A percentile compares a stretch with the other conserved stretches of the same genome.
phyloP scores from a whole-genome alignment of 37 sponge, comb jelly and placozoan genomes.

The Ephydatia muelleri region DNA sequence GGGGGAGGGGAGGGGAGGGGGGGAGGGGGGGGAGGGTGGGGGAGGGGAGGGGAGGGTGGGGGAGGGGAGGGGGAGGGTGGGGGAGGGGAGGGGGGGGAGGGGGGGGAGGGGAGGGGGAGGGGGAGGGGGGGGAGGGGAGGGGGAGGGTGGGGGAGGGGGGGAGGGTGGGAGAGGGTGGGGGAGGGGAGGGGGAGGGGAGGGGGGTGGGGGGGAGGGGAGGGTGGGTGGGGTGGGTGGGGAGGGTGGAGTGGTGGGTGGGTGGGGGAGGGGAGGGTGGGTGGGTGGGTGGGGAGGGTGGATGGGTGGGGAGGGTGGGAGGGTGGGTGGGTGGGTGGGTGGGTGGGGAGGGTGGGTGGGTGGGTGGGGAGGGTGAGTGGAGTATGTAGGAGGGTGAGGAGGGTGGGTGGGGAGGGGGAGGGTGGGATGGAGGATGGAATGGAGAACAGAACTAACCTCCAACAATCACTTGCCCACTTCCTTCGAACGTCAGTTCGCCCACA shows the following conservation, averaged over 20 bases:
- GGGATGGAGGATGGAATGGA: neutral
- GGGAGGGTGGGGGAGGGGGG: neutral
- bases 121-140: too few species aligned
- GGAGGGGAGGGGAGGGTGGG: too few species aligned
- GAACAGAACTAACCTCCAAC: constrained; percentile 46
- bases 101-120: neutral
- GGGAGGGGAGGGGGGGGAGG: too few species aligned
- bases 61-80: neutral
- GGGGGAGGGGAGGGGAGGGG: too few species aligned
- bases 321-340: too few species aligned
- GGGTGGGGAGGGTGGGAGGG: too few species aligned
- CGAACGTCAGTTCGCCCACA: constrained; percentile 2
- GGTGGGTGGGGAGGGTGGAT: neutral
- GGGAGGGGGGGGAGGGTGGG: neutral
- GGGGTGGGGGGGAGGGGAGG: too few species aligned
- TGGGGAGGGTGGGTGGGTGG: neutral
- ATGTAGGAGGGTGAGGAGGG: too few species aligned
- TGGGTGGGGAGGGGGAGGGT: neutral
- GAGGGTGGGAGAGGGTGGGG: neutral
- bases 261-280: too few species aligned
- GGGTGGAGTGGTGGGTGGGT: neutral
- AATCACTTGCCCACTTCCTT: constrained; percentile 33
- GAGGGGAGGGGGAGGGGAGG: too few species aligned
- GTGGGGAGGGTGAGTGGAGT: too few species aligned
- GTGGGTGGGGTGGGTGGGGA: too few species aligned